Evolutionary conservation across 2,797 vertebrate species (phyloP), one percentile per base, ranked within the genome.

Genomic region (Cynodonichthys magdalenae): DNA sequence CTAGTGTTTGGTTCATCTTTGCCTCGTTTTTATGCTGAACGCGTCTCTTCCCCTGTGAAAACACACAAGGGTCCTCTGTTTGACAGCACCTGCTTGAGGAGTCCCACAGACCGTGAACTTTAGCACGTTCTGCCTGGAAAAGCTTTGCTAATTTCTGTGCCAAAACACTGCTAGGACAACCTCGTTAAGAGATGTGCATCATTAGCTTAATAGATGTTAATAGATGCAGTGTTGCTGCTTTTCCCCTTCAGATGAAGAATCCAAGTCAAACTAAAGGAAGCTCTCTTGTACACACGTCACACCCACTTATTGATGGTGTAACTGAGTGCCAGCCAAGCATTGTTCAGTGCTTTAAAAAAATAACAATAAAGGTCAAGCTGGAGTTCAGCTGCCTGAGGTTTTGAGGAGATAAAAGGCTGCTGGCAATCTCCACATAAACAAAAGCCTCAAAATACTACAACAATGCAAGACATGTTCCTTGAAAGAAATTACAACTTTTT

Each of bases 341-440:
- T 66, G 76, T 63, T 52, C 17, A 66, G 7, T 4, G 45, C 14
- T 53, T 51, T 12, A 12, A 2, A 46, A 6, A 41, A 9, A 11
- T 11, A 28, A 53, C 51, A 60, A 17, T 20, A 18, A 63, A 69
- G 52, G 65, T 74, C 57, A 59, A 1, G 48, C 15, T 56, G 18
- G 5, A 56, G 28, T 59, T 53, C 57, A 41, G 41, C 34, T 18
- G 50, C 28, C 0, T 47, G 44, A 18, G 28, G 36, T 17, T 18
- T 9, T 20, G 9, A 47, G 52, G 15, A 63, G 18, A 44, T 6
- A 29, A 29, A 29, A 29, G 28, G 29, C 8, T 31, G 8, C 9
- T 36, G 8, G 2, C 34, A 9, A 5, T 11, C 9, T 44, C 34
- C 12, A 45, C 57, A 24, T 14, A 9, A 29, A 42, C 6, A 2